These are phyloP conservation scores for Pseudonaja textilis DNA, from an alignment of 2,113 vertebrate genomes.

Conservation along the genomic window DNA sequence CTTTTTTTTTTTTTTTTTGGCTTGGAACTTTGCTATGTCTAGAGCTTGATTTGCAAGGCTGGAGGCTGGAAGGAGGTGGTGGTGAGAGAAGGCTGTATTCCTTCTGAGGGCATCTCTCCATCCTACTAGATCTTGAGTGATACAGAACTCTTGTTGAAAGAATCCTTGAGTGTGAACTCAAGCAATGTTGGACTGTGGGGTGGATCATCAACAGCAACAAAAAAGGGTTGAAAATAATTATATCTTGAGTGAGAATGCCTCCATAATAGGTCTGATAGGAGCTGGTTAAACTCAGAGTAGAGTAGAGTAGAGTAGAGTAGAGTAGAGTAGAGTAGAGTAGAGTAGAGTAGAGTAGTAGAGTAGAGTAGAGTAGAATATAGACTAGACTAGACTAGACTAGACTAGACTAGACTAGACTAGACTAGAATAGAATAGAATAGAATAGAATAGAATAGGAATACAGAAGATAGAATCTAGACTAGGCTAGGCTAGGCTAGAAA, in stretches of 20 bases:
- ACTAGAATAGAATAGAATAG: too few relatives aligned
- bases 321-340: too few relatives aligned
- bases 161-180: slow-evolving; percentile 1
- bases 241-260: slow-evolving; percentile 17
- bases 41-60: not conserved
- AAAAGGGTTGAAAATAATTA: not conserved
- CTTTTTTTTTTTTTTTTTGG: too few relatives aligned
- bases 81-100: not conserved
- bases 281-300: not conserved
- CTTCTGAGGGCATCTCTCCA: not conserved
- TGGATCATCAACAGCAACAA: slow-evolving; percentile 12
- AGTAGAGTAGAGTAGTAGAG: too few relatives aligned
- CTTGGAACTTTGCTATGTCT: not conserved
- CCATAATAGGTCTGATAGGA: not conserved
- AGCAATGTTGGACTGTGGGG: not conserved
- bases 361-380: too few relatives aligned
- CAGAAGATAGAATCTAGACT: too few relatives aligned
- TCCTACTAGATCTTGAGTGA: not conserved
- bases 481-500: too few relatives aligned
- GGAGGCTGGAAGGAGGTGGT: not conserved
- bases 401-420: too few relatives aligned
- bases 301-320: too few relatives aligned
- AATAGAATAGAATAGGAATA: too few relatives aligned
- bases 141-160: not conserved
- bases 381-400: too few relatives aligned